phyloP scores from a whole-genome alignment of 2,113 vertebrate genomes.

The Monarcha castaneiventris region DNA sequence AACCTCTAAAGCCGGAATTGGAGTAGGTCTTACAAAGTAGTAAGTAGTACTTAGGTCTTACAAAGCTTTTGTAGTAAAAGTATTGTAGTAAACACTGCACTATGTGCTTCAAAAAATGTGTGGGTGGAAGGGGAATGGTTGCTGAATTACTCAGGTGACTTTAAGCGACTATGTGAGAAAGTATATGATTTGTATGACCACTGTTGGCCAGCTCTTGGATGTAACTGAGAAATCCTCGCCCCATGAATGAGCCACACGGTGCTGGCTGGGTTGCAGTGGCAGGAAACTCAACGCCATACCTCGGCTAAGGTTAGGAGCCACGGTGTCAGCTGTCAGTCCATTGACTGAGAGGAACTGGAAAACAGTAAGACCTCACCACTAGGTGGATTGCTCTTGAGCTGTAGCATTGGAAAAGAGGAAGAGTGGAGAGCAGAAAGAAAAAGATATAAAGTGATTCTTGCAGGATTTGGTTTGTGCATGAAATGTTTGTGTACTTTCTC shows the following conservation, averaged over 20 bases:
- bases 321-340: neutral
- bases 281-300: rapidly evolving
- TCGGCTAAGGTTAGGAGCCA: rapidly evolving
- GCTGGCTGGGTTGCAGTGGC: neutral
- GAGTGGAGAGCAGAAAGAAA: neutral
- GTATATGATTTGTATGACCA: rapidly evolving
- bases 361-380: neutral
- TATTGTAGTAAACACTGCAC: neutral
- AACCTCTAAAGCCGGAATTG: neutral
- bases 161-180: rapidly evolving
- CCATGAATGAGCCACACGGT: rapidly evolving
- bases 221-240: rapidly evolving
- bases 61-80: neutral
- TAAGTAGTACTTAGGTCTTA: neutral
- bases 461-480: rapidly evolving
- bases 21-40: neutral
- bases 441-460: neutral
- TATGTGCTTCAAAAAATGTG: rapidly evolving
- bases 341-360: neutral
- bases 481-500: neutral
- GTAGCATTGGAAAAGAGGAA: neutral
- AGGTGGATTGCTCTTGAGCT: neutral
- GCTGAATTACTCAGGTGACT: neutral
- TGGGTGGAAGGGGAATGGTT: neutral
- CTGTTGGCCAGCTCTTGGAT: neutral